Evolutionary conservation across 2,113 vertebrate genomes (phyloP).

Genomic region (Elanus axillaris): DNA sequence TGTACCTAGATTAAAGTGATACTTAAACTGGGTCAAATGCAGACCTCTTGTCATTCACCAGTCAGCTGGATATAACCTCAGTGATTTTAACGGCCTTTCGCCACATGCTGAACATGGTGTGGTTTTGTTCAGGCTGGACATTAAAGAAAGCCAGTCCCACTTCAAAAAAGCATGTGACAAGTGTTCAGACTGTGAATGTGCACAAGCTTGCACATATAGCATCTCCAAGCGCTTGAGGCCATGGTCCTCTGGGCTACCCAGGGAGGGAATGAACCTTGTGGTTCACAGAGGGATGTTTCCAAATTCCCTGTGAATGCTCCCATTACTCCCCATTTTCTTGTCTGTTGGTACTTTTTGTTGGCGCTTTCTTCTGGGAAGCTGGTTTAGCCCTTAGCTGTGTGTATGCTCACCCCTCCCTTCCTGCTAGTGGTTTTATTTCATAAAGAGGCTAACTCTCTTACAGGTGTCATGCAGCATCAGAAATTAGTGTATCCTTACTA

Average conservation of each 20-base stretch:
- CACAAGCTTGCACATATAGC: neutral
- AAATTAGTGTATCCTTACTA: neutral
- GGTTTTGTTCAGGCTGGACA: neutral
- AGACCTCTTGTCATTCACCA: neutral
- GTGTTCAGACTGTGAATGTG: neutral
- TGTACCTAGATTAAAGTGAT: neutral
- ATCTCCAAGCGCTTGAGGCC: neutral
- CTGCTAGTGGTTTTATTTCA: neutral
- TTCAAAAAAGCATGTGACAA: neutral
- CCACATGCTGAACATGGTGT: neutral
- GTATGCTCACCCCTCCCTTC: neutral
- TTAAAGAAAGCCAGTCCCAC: neutral
- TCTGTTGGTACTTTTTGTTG: neutral
- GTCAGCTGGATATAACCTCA: neutral
- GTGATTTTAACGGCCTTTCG: neutral
- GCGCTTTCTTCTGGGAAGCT: neutral
- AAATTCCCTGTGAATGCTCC: neutral
- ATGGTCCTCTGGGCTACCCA: neutral
- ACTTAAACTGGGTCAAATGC: neutral
- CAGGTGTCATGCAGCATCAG: neutral
- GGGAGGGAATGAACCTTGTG: neutral
- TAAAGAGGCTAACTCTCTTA: neutral
- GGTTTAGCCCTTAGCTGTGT: neutral
- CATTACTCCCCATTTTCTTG: neutral
- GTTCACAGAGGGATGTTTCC: neutral